A percentile compares a stretch with the other conserved stretches of the same genome.
Conservation (phyloP, 1,140 invertebrate species). For the Heterodera schachtii region DNA sequence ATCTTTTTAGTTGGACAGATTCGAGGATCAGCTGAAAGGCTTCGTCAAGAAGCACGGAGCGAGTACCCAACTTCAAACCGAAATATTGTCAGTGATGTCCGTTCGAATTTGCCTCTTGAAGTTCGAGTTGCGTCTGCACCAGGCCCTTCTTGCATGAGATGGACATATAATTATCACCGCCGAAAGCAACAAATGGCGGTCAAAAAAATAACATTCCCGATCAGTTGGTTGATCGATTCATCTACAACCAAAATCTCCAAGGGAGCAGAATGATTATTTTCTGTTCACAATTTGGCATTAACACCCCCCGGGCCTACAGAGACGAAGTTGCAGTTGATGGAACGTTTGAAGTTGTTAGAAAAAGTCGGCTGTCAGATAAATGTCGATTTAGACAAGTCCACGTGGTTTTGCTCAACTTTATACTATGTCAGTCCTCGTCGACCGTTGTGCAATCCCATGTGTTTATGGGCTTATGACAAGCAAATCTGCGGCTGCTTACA, state of each 20-base stretch:
- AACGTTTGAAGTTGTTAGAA: background rate
- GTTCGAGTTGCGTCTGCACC: background rate
- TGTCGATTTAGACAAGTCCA: background rate
- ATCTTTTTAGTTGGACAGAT: too few species aligned
- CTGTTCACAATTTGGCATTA: background rate
- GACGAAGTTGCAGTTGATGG: background rate
- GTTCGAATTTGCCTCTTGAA: background rate
- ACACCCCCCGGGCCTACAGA: background rate
- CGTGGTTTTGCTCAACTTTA: background rate
- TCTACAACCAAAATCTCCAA: background rate
- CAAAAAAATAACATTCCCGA: background rate
- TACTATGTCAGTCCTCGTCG: background rate
- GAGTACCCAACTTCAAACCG: background rate
- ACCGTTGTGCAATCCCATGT: background rate
- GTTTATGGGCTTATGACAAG: background rate
- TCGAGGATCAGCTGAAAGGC: background rate
- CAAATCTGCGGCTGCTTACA: background rate
- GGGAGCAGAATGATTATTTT: background rate
- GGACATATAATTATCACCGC: background rate
- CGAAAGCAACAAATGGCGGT: background rate
- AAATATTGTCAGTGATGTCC: background rate
- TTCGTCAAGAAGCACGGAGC: background rate
- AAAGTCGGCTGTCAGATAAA: background rate
- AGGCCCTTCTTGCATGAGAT: background rate
- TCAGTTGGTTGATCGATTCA: background rate